These are phyloP conservation scores for Apamea anceps DNA, from an alignment of 2,888 invertebrate genomes.

Conservation along the genomic window DNA sequence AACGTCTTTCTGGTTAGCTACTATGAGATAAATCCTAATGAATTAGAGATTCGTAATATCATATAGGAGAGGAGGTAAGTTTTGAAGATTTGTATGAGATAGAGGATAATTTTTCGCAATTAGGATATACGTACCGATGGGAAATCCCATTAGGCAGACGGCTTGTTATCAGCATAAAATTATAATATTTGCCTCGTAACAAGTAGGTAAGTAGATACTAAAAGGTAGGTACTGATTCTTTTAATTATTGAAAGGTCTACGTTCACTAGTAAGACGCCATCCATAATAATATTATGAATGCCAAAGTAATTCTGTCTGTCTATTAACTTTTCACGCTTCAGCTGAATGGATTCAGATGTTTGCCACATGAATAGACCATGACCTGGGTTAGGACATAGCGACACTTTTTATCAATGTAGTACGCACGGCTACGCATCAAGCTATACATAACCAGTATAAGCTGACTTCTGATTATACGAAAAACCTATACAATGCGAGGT, in stretches of 20 bases:
- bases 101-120: not conserved
- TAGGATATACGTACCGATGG: not conserved
- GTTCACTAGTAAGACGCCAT: not conserved
- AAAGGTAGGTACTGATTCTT: not conserved
- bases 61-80: not conserved
- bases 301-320: not conserved
- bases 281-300: not conserved
- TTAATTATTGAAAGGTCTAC: not conserved
- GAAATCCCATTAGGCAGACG: not conserved
- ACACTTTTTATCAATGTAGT: not conserved
- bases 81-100: not conserved
- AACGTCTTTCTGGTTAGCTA: not conserved
- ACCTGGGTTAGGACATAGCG: not conserved
- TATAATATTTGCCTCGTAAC: not conserved
- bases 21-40: not conserved
- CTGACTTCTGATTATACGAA: no score
- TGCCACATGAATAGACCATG: not conserved
- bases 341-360: not conserved
- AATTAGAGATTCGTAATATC: not conserved
- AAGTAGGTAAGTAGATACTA: no score
- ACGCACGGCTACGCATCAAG: no score
- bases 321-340: not conserved
- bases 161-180: not conserved
- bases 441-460: no score
- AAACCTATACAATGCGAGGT: no score